Conservation (phyloP, 2,797 vertebrate genomes). For the Cyclura pinguis region DNA sequence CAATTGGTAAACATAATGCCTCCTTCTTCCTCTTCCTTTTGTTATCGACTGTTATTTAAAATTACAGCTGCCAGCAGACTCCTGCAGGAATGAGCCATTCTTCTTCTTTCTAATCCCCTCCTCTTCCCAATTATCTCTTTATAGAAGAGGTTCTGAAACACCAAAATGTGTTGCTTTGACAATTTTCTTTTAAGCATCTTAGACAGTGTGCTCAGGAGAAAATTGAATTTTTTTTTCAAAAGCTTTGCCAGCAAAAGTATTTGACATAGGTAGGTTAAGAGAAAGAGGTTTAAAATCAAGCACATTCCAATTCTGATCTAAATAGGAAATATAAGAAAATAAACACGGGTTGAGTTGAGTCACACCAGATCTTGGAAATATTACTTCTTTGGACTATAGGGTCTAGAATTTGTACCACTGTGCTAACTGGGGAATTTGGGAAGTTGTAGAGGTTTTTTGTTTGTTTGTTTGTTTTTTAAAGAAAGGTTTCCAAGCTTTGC, state of each 20-base stretch:
- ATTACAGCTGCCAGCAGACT: not conserved
- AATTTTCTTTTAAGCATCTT: conserved; percentile 25
- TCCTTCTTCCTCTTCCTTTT: not conserved
- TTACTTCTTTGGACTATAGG: too few relatives aligned
- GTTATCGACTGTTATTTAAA: conserved; percentile 10
- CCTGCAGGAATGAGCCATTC: not conserved
- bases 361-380: not conserved
- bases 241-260: not conserved
- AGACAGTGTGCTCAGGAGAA: not conserved
- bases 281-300: not conserved
- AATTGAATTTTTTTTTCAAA: not conserved
- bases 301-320: not conserved
- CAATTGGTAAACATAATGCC: not conserved
- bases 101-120: not conserved
- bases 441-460: not conserved
- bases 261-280: not conserved
- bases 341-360: not conserved
- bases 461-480: too few relatives aligned
- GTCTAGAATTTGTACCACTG: too few relatives aligned
- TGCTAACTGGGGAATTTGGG: not conserved
- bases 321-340: not conserved
- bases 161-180: conserved; percentile 6
- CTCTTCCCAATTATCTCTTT: not conserved
- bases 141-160: not conserved
- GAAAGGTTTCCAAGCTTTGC: not conserved